A percentile compares a stretch with the other conserved stretches of the same genome.
These are phyloP conservation scores for Kradibia gibbosae DNA, from an alignment of 1,140 invertebrate genomes.

Conservation along the genomic window DNA sequence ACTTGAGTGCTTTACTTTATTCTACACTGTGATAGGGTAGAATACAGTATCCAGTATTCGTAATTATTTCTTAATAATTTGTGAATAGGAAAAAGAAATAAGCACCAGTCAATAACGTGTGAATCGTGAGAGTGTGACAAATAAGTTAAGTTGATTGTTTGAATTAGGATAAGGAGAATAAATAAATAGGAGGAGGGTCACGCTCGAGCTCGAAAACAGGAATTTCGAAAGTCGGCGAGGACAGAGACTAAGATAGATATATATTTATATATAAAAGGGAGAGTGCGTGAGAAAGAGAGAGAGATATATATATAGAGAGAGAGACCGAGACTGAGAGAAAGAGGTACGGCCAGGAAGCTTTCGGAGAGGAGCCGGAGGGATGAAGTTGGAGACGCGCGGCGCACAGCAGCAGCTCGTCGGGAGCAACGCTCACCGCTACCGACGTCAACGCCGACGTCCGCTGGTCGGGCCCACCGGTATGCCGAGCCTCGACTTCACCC, in stretches of 20 bases:
- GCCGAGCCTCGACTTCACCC: conserved; percentile 62
- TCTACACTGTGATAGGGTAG: too few species aligned
- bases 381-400: conserved; percentile 53
- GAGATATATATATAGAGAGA: not conserved
- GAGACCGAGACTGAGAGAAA: not conserved
- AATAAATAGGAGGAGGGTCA: too few species aligned
- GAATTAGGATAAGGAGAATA: not conserved
- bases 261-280: not conserved
- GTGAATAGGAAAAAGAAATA: too few species aligned
- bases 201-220: not conserved
- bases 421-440: conserved; percentile 57
- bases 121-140: not conserved
- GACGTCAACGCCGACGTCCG: conserved; percentile 62
- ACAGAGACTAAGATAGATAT: too few species aligned
- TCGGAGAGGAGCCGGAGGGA: not conserved
- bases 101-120: not conserved
- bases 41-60: too few species aligned
- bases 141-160: not conserved
- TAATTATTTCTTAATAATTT: too few species aligned
- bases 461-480: conserved; percentile 67
- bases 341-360: not conserved
- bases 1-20: too few species aligned
- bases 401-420: conserved; percentile 19
- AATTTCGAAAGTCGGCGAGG: not conserved
- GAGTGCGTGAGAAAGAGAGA: not conserved